Conservation (phyloP, 2,797 vertebrate species). For the Microtus obscurus region DNA sequence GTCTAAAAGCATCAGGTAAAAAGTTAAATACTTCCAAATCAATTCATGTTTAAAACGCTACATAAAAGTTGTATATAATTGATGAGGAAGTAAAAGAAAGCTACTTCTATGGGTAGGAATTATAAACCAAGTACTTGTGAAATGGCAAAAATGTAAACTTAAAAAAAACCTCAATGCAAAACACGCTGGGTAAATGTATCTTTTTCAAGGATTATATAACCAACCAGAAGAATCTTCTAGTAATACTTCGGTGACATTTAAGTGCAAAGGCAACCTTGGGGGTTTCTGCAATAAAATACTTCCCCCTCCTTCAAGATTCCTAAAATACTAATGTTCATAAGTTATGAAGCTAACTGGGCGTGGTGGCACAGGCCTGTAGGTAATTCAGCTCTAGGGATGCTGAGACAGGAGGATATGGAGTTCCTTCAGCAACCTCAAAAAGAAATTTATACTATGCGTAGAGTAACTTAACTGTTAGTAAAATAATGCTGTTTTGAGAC, state of each 20-base stretch:
- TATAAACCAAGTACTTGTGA: not conserved
- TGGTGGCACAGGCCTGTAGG: not conserved
- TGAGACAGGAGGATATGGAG: not conserved
- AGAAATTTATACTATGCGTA: not conserved
- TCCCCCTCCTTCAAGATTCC: not conserved
- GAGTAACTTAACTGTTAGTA: not conserved
- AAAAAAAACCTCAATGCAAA: conserved; percentile 31
- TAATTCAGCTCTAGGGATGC: not conserved
- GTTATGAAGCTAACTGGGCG: not conserved
- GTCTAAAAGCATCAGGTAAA: not conserved
- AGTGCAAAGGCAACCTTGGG: not conserved
- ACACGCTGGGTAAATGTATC: not conserved
- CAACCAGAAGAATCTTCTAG: conserved; percentile 31
- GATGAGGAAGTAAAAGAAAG: not conserved
- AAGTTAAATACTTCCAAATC: not conserved
- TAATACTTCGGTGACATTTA: conserved; percentile 6
- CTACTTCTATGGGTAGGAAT: not conserved
- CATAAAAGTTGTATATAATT: conserved; percentile 5
- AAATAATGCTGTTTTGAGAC: not conserved
- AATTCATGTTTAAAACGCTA: conserved; percentile 34
- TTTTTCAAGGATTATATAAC: conserved; percentile 71
- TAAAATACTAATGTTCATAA: conserved; percentile 45
- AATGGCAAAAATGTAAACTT: conserved; percentile 38
- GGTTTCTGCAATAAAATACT: conserved; percentile 7
- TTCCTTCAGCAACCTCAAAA: not conserved